Evolutionary conservation across 2,888 invertebrate genomes (phyloP).

Genomic region (Amorpha juglandis): DNA sequence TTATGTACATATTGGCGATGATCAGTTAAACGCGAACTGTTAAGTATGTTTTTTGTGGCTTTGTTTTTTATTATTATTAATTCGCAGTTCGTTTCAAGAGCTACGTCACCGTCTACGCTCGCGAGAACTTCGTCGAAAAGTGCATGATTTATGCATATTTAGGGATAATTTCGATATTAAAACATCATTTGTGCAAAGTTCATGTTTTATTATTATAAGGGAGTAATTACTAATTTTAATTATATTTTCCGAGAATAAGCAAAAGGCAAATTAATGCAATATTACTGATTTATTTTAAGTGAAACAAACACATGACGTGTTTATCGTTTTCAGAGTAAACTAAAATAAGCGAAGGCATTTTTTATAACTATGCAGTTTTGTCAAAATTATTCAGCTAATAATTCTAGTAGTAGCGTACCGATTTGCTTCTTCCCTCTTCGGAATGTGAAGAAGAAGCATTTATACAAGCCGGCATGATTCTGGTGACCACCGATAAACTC

Average conservation of each 20-base stretch:
- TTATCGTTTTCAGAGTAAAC: too few species aligned
- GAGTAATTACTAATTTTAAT: not conserved
- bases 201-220: too few species aligned
- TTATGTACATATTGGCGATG: conserved; percentile 43
- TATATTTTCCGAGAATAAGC: not conserved
- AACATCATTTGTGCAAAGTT: not conserved
- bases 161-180: conserved; percentile 2
- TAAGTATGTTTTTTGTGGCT: conserved; percentile 41
- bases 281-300: too few species aligned
- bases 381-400: not conserved
- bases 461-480: too few species aligned
- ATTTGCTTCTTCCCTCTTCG: too few species aligned
- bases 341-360: too few species aligned
- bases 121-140: conserved; percentile 37
- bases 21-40: conserved; percentile 56
- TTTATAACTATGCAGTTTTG: too few species aligned
- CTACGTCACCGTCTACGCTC: conserved; percentile 77
- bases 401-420: too few species aligned
- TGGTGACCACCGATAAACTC: too few species aligned
- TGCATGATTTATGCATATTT: conserved; percentile 8
- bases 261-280: not conserved
- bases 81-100: conserved; percentile 47
- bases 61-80: conserved; percentile 48
- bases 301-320: too few species aligned
- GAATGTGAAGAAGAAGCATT: too few species aligned